Evolutionary conservation across 2,888 invertebrate genomes (phyloP).

Genomic region (Gryllus longicercus): DNA sequence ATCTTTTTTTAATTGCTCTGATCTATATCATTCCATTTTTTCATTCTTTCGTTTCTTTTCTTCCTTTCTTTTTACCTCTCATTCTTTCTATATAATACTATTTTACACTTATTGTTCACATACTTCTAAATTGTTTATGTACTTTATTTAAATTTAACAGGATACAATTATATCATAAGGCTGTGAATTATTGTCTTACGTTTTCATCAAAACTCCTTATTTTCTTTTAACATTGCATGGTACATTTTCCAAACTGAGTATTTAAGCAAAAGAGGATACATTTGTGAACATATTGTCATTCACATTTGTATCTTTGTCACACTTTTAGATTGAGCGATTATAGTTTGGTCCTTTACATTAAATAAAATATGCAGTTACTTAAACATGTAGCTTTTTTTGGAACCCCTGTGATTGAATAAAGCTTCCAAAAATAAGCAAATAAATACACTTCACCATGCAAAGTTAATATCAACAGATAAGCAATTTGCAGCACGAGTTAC

Average conservation of each 20-base stretch:
- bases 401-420: no score
- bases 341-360: background rate
- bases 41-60: background rate
- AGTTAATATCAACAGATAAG: no score
- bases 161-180: conserved; percentile 33
- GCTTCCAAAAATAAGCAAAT: no score
- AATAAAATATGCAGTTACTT: no score
- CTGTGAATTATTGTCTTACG: conserved; percentile 38
- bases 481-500: no score
- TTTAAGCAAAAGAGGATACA: no score
- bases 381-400: no score
- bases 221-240: conserved; percentile 2
- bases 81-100: background rate
- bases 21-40: background rate
- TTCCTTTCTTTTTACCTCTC: background rate
- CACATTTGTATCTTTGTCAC: background rate
- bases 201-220: conserved; percentile 30
- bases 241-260: background rate
- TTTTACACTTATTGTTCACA: conserved; percentile 21
- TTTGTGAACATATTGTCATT: background rate
- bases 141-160: background rate
- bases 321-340: background rate
- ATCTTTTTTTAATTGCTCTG: background rate
- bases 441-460: no score
- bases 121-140: background rate